Conservation (phyloP, 2,888 invertebrate genomes). For the Oscheius sp. region DNA sequence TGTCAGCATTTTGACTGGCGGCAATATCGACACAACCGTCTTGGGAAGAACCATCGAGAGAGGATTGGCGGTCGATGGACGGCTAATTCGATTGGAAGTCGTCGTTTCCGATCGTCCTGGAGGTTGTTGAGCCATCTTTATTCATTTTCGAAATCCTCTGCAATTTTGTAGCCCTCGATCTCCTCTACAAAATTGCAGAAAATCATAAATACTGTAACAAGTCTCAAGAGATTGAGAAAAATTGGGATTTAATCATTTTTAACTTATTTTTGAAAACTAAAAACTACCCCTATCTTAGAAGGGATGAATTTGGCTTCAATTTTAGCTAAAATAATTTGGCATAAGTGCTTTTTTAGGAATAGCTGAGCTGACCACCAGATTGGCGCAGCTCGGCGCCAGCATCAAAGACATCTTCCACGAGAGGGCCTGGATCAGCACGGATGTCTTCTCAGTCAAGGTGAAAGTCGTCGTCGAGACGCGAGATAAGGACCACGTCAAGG, state of each 20-base stretch:
- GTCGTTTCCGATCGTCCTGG: conserved; percentile 74
- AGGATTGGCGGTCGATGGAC: conserved; percentile 74
- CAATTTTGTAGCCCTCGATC: no score
- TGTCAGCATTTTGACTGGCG: conserved; percentile 73
- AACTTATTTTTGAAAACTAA: no score
- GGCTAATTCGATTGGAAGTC: conserved; percentile 72
- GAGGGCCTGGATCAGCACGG: conserved; percentile 88
- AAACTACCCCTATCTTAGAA: no score
- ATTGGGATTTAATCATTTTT: no score
- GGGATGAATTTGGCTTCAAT: no score
- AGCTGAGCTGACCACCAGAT: conserved; percentile 72
- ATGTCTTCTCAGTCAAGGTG: conserved; percentile 79
- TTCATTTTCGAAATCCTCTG: background rate
- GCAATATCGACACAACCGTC: conserved; percentile 75
- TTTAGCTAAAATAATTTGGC: background rate
- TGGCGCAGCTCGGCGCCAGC: conserved; percentile 72
- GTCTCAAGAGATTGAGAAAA: no score
- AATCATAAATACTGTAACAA: no score
- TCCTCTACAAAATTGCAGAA: no score
- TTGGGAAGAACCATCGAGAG: conserved; percentile 72
- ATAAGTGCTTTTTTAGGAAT: conserved; percentile 70
- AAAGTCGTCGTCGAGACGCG: conserved; percentile 87
- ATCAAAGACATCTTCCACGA: conserved; percentile 96
- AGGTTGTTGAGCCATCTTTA: conserved; percentile 70
- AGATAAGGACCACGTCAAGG: conserved; percentile 81